phyloP scores from a whole-genome alignment of 2,797 vertebrate species.

The Notamacropus eugenii region DNA sequence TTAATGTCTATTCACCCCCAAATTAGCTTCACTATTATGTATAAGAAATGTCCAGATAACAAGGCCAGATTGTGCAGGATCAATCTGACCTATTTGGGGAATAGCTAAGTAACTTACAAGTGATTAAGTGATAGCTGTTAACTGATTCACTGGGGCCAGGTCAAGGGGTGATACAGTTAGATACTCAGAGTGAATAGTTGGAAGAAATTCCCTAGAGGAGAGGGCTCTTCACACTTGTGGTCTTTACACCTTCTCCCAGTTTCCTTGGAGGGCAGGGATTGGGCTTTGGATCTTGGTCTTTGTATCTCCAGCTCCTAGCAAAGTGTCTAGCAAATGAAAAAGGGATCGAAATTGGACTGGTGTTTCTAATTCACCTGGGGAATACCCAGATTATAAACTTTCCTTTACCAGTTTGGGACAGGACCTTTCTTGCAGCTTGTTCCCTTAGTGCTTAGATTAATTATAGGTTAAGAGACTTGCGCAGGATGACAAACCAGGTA shows the following conservation, averaged over 20 bases:
- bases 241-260: not conserved
- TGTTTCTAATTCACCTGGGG: not conserved
- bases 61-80: conserved; percentile 39
- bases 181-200: not conserved
- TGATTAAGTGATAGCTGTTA: not conserved
- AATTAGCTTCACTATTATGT: not conserved
- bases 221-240: not conserved
- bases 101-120: not conserved
- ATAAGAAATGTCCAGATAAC: not conserved
- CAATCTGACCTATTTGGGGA: conserved; percentile 15
- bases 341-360: not conserved
- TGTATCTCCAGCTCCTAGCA: not conserved
- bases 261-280: not conserved
- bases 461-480: not conserved
- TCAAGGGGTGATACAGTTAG: not conserved
- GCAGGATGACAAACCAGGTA: not conserved
- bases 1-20: not conserved
- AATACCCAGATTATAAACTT: not conserved
- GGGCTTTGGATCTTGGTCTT: not conserved
- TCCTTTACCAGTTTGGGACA: not conserved
- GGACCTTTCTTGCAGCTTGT: not conserved
- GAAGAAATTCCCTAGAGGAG: conserved; percentile 17
- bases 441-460: not conserved
- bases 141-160: not conserved
- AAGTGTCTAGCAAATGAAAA: not conserved